A percentile compares a stretch with the other conserved stretches of the same genome.
Conservation (phyloP, 2,888 invertebrate genomes). For the Cryptus viduatorius region DNA sequence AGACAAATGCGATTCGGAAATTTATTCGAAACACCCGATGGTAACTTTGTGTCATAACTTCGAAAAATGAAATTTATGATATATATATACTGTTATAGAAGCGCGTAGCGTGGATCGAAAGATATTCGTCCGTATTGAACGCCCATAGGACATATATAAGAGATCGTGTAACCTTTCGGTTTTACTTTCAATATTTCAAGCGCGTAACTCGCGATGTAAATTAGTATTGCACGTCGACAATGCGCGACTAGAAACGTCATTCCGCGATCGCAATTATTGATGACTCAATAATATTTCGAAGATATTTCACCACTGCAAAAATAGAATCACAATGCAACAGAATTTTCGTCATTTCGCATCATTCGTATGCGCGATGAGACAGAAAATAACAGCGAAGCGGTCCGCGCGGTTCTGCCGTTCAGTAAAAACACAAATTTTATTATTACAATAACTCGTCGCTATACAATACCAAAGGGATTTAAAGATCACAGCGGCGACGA, state of each 20-base stretch:
- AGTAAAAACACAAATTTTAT: neutral
- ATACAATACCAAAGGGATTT: neutral
- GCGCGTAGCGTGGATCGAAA: no score
- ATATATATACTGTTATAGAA: neutral
- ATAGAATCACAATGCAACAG: constrained; percentile 19
- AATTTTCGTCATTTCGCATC: constrained; percentile 6
- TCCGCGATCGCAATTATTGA: neutral
- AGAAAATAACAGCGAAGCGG: neutral
- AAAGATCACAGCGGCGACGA: constrained; percentile 8
- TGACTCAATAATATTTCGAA: constrained; percentile 6
- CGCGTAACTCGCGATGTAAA: constrained; percentile 16
- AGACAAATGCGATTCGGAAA: neutral
- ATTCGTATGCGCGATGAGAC: neutral
- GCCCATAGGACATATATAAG: constrained; percentile 28
- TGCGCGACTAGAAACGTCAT: constrained; percentile 55
- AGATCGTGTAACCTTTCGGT: constrained; percentile 52
- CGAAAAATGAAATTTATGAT: neutral
- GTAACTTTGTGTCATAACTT: neutral
- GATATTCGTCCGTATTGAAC: constrained; percentile 1
- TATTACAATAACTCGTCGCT: constrained; percentile 1
- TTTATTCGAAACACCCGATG: constrained; percentile 3
- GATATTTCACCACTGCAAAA: constrained; percentile 38
- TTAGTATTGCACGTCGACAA: constrained; percentile 47
- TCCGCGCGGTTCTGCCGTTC: neutral
- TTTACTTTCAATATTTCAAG: constrained; percentile 27